Evolutionary conservation across 2,113 vertebrate genomes (phyloP), one percentile per base, ranked within the genome.

Genomic region (Sceloporus tristichus): DNA sequence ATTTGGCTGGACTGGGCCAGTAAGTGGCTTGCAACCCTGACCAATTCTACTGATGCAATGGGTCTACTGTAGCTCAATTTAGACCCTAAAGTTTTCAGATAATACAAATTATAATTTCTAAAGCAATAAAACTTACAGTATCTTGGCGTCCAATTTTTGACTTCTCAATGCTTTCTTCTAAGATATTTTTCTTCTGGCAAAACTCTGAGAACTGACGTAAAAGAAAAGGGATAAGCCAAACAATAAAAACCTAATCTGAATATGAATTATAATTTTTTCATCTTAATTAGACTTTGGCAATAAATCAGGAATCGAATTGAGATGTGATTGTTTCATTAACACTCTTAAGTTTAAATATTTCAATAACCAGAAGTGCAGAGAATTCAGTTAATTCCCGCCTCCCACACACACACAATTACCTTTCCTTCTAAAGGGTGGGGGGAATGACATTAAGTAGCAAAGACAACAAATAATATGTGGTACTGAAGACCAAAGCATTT

Each of bases 101-200:
- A 2, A 0, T 23, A 4, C 42, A 76, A 62, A 42, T 13, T 48
- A 48, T 48, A 48, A 7, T 62, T 79, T 79, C 78, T 65, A n/a
- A 42, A 81, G 2, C 42, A 87, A n/a, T 9, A 59, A 81, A 89
- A 95, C 97, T 96, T 97, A 99, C 98, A 9, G 98, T 98, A 88
- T 99, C 97, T 90, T 98, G 94, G 53, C 98, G 98, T 94, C 98
- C 99, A 82, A 97, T 91, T 97, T 97, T 98, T 3, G 97, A 97
- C 92, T 98, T 98, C 84, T 98, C 96, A 4, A 98, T 96, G 21
- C 82, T 96, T 90, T 97, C 97, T 84, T 98, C 95, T 29, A 98
- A 92, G 54, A 91, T 85, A 3, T 77, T 91, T 88, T 98, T 97
- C 48, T 97, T 97, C 91, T 97, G 96, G 91, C 92, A 98, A 85